Evolutionary conservation across 1,140 invertebrate species (phyloP).

Genomic region (Manduca sexta): DNA sequence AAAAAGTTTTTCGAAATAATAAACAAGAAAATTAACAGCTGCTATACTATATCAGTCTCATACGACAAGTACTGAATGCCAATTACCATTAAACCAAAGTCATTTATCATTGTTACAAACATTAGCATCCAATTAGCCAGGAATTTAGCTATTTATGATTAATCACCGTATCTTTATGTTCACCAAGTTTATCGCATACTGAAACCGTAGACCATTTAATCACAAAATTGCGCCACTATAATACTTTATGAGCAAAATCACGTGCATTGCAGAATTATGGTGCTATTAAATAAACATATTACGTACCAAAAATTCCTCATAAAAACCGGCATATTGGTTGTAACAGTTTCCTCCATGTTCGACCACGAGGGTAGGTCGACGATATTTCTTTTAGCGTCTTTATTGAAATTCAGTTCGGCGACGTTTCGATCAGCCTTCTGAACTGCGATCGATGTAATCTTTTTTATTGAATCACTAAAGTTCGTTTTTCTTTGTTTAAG

Average conservation of each 20-base stretch:
- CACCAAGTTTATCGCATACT: too few relatives aligned
- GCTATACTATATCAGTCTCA: too few relatives aligned
- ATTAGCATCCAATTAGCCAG: too few relatives aligned
- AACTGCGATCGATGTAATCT: slow-evolving; percentile 1
- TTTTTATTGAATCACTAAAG: slow-evolving; percentile 2
- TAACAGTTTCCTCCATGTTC: slow-evolving; percentile 32
- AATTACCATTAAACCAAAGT: too few relatives aligned
- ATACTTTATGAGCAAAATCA: slow-evolving; percentile 13
- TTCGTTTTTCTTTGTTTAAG: neutral
- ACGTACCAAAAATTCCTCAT: slow-evolving; percentile 48
- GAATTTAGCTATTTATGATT: too few relatives aligned
- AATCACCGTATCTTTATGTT: too few relatives aligned
- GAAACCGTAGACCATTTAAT: neutral
- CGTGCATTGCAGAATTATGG: slow-evolving; percentile 35
- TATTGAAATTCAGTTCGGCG: slow-evolving; percentile 59
- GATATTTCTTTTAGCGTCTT: slow-evolving; percentile 53
- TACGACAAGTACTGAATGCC: too few relatives aligned
- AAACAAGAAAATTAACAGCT: too few relatives aligned
- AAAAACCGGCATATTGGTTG: slow-evolving; percentile 50
- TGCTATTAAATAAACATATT: slow-evolving; percentile 52
- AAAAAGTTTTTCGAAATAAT: too few relatives aligned
- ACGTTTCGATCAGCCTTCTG: slow-evolving; percentile 30
- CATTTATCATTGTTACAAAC: too few relatives aligned
- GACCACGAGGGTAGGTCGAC: slow-evolving; percentile 20
- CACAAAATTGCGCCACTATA: neutral